phyloP scores from a whole-genome alignment of 2,113 vertebrate species.

The Bagarius yarrelli region DNA sequence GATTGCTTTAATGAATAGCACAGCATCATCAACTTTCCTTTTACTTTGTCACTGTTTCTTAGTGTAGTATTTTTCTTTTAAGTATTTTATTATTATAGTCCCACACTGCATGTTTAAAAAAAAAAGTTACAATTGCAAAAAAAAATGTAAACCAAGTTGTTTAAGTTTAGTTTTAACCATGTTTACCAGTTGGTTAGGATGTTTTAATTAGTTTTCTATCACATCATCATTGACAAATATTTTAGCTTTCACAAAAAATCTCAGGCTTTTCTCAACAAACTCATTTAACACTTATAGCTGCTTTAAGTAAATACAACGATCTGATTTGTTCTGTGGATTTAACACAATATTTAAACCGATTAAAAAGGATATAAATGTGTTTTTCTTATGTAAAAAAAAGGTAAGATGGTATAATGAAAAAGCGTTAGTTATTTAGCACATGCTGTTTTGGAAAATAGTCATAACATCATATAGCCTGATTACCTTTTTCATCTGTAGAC shows the following conservation, averaged over 20 bases:
- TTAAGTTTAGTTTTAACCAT: background rate
- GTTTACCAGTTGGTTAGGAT: background rate
- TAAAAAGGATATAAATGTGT: no score
- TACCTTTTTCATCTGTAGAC: background rate
- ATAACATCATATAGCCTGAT: background rate
- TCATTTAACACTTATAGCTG: no score
- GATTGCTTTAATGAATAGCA: background rate
- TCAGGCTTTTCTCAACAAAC: background rate
- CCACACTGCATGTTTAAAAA: background rate
- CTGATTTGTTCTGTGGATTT: background rate
- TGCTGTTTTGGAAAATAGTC: no score
- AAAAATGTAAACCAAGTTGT: background rate
- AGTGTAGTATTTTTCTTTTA: no score
- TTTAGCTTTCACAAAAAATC: background rate
- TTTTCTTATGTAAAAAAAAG: background rate
- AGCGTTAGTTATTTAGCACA: background rate
- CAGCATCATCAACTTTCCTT: no score
- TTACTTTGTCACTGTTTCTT: no score
- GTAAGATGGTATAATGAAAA: background rate
- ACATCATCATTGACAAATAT: background rate
- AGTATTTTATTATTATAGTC: no score
- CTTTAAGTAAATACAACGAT: background rate
- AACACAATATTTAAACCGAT: no score
- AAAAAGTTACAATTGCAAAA: background rate
- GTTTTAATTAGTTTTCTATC: background rate